Evolutionary conservation across 64 coral and sea anemone species (phyloP).

Genomic region (Pocillopora verrucosa): DNA sequence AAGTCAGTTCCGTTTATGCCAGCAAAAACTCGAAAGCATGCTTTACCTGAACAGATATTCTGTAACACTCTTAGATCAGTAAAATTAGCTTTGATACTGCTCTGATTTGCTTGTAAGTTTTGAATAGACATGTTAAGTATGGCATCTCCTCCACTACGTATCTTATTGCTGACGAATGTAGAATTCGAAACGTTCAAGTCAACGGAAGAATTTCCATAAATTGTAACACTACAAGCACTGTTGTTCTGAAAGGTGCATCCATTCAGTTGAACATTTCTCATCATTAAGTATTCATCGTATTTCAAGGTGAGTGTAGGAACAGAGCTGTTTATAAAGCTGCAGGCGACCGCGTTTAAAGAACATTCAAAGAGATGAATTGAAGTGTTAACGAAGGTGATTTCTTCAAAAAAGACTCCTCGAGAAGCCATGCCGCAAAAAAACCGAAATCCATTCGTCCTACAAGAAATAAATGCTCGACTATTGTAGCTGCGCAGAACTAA

Average conservation of each 20-base stretch:
- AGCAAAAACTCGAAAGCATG: background rate
- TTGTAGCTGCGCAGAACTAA: background rate
- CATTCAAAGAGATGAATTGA: conserved; percentile 10
- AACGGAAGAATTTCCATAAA: background rate
- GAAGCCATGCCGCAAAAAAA: background rate
- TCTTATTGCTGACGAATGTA: background rate
- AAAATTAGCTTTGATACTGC: conserved; percentile 14
- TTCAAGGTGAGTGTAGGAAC: background rate
- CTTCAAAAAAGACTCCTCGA: background rate
- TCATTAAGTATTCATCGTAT: background rate
- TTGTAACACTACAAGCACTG: background rate
- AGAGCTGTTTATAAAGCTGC: conserved; percentile 13
- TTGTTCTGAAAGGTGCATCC: conserved; percentile 10
- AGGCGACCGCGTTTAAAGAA: background rate
- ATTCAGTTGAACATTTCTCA: background rate
- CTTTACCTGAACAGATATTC: background rate
- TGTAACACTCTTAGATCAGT: background rate
- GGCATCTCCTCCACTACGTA: background rate
- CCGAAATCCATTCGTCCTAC: background rate
- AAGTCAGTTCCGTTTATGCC: background rate
- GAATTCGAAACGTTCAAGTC: background rate
- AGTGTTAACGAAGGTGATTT: conserved; percentile 37
- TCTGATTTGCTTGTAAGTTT: background rate
- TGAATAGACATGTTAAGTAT: background rate
- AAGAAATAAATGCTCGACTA: conserved; percentile 3